Evolutionary conservation across 2,888 invertebrate species (phyloP), one percentile per base, ranked within the genome.

Genomic region (Yponomeuta malinellus): DNA sequence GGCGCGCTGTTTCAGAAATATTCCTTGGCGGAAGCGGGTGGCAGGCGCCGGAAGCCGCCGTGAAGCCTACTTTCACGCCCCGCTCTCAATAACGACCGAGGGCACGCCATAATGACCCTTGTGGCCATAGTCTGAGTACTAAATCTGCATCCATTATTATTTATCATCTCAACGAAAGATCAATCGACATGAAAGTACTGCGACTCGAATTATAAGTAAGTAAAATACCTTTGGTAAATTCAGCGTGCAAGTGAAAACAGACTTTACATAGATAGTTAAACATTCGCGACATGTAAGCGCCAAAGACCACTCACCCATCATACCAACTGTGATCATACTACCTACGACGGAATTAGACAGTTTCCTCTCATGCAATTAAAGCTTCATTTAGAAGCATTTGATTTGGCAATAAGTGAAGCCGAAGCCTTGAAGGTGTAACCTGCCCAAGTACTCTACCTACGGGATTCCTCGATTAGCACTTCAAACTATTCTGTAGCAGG

Each of bases 21-120:
- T 80, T 81, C 78, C 79, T 78, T 72, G 72, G 64, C 79, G 86
- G 87, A 86, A 83, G 75, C 78, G 82, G 79, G 81, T 81, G 87
- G 79, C 74, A 71, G 52, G 73, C 72, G 74, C 74, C 86, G 88
- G 89, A 85, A 83, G 78, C 79, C 75, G 77, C 76, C n/a, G 75
- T 79, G 80, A 78, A 80, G 80, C 83, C 87, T 85, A 85, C 86
- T 86, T 87, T 85, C 83, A 82, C 79, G 81, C 80, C 52, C 67
- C 37, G 68, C 52, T 68, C 52, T 52, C 52, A 43, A 67, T 67
- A 48, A 43, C 67, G n/a, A n/a, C 67, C 23, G 33, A 67, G 67
- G 68, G 29, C 68, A 68, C 52, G 68, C 52, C 23, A 68, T 68
- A 48, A 68, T 68, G 48, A 48, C 59, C 9, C 68, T 68, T 68